These are phyloP conservation scores for Leucophenga maculata DNA, from an alignment of 2,888 invertebrate genomes.

Conservation along the genomic window DNA sequence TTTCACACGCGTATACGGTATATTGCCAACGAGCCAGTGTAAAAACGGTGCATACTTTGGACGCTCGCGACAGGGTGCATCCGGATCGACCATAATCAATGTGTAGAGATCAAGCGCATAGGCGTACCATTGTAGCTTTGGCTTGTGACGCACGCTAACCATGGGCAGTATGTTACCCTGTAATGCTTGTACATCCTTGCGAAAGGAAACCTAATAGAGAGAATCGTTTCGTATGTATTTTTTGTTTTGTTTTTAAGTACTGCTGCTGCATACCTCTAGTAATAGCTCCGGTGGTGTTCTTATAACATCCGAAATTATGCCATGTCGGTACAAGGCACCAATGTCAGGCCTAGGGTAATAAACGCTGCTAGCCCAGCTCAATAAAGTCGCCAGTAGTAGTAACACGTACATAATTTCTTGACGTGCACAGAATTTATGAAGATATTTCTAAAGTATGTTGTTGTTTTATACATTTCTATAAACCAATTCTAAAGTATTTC, in stretches of 20 bases:
- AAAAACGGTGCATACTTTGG: conserved; percentile 90
- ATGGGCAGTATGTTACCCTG: neutral
- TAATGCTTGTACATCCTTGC: neutral
- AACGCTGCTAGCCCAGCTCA: too few relatives aligned
- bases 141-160: neutral
- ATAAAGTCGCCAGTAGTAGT: too few relatives aligned
- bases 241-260: neutral
- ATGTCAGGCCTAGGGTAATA: too few relatives aligned
- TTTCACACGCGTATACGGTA: conserved; percentile 80
- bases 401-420: too few relatives aligned
- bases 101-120: conserved; percentile 58
- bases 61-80: conserved; percentile 88
- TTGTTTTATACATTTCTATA: too few relatives aligned
- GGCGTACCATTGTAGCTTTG: conserved; percentile 47
- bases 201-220: neutral
- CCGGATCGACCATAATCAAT: conserved; percentile 78
- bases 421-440: too few relatives aligned
- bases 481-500: too few relatives aligned
- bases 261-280: conserved; percentile 43
- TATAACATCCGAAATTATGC: conserved; percentile 60
- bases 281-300: conserved; percentile 47
- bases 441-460: too few relatives aligned
- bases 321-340: conserved; percentile 76
- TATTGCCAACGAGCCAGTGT: conserved; percentile 92
- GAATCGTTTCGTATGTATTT: conserved; percentile 24